Base-by-base conservation (phyloP, 2,797 vertebrate genomes). In the Spatula clypeata region DNA sequence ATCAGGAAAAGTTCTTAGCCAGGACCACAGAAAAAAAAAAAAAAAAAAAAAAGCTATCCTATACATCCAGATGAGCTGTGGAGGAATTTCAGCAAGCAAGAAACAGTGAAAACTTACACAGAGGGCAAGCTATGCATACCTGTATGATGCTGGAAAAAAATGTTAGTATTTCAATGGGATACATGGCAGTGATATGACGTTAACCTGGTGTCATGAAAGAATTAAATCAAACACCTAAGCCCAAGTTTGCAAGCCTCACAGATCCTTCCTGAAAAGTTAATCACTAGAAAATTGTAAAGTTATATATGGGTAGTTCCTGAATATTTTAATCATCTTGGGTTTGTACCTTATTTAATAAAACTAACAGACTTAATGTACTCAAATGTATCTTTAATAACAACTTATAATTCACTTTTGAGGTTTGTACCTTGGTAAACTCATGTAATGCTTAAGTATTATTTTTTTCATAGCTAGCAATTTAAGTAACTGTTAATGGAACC, bases 21-120 rank as follows among this genome's bases (percentile, higher is more conserved):
- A 75, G 55, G 38, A 74, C 20, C 31, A 90, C 31, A 61, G 19
- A 20, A 87, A 62, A 86, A 69, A 45, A 23, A 89, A 62, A 86
- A 69, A 45, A 45, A 86, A 13, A 5, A 69, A 45, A 12, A 86
- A 66, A 4, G 9, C 5, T 19, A 85, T 19, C 19, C 5, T 19
- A 85, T 17, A 17, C 61, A 6, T 71, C 27, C 27, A 64, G n/a
- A 38, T 38, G 19, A 88, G 12, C 14, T 60, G 31, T 42, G 29
- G 67, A 55, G 61, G 6, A 84, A 74, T 79, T 76, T 87, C n/a
- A 76, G 47, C 11, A 55, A 88, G 0, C 67, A 80, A 71, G 11
- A 80, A 86, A 61, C 6, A 47, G 29, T 58, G 20, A 72, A 80
- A 94, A 86, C 6, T 15, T 44, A 85, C 84, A 85, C 6, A 32